Conservation (phyloP, 2,888 invertebrate species). For the Pegoplata infirma region DNA sequence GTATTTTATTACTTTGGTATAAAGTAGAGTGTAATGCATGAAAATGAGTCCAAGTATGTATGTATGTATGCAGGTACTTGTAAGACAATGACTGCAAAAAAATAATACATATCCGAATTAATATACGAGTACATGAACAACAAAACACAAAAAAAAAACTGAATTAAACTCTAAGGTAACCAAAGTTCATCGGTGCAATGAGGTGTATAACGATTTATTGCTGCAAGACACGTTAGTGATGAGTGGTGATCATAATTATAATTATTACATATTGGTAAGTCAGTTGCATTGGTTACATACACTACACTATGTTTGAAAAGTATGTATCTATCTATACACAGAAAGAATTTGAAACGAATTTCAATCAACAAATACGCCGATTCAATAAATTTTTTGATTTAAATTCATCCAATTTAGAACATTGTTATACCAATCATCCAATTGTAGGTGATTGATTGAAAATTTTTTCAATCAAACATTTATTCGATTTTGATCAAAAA, state of each 20-base stretch:
- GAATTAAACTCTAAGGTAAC: conserved; percentile 45
- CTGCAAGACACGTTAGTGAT: conserved; percentile 34
- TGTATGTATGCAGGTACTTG: no score
- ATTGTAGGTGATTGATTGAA: no score
- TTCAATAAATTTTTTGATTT: no score
- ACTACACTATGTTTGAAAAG: neutral
- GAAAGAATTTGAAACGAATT: no score
- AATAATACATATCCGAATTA: conserved; percentile 8
- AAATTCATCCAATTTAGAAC: no score
- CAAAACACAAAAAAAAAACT: conserved; percentile 3
- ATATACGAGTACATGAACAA: no score
- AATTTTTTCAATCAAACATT: no score
- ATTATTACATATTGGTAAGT: conserved; percentile 17
- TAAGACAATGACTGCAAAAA: conserved; percentile 53
- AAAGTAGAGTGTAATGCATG: conserved; percentile 1
- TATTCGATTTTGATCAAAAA: no score
- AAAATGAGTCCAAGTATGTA: conserved; percentile 54
- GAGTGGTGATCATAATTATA: conserved; percentile 32
- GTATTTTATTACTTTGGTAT: conserved; percentile 18
- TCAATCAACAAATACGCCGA: no score
- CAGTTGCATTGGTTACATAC: conserved; percentile 23
- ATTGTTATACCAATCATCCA: no score
- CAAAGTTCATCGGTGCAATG: conserved; percentile 52
- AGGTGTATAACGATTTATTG: conserved; percentile 46
- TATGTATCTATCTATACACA: no score